Evolutionary conservation across 2,797 vertebrate species (phyloP).

Genomic region (Ctenosaura bakeri): DNA sequence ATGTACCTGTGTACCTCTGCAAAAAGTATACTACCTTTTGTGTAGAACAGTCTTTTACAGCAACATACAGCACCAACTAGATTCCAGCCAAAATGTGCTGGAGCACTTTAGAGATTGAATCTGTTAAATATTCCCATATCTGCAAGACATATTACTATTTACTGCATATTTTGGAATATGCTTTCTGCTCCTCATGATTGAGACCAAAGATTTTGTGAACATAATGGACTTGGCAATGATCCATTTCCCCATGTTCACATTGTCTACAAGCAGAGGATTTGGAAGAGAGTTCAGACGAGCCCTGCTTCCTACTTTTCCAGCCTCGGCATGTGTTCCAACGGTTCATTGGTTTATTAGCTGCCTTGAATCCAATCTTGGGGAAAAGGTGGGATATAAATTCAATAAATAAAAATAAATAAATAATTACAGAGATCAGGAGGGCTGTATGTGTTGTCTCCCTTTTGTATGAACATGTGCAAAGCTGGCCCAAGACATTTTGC

Average conservation of each 20-base stretch:
- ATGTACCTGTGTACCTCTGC: no score
- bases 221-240: neutral
- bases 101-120: neutral
- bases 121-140: neutral
- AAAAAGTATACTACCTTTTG: no score
- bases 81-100: no score
- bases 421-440: neutral
- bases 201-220: conserved; percentile 36
- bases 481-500: no score
- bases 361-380: no score
- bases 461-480: neutral
- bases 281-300: neutral
- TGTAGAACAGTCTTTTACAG: no score
- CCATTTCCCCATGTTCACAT: no score
- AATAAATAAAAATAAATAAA: no score
- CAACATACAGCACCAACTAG: no score
- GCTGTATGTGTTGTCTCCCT: neutral
- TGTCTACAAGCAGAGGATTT: neutral
- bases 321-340: neutral
- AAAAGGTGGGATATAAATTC: no score
- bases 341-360: neutral
- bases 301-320: neutral
- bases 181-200: neutral
- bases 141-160: neutral
- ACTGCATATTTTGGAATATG: neutral